Evolutionary conservation across 2,113 vertebrate genomes (phyloP).

Genomic region (Syrmaticus mikado): DNA sequence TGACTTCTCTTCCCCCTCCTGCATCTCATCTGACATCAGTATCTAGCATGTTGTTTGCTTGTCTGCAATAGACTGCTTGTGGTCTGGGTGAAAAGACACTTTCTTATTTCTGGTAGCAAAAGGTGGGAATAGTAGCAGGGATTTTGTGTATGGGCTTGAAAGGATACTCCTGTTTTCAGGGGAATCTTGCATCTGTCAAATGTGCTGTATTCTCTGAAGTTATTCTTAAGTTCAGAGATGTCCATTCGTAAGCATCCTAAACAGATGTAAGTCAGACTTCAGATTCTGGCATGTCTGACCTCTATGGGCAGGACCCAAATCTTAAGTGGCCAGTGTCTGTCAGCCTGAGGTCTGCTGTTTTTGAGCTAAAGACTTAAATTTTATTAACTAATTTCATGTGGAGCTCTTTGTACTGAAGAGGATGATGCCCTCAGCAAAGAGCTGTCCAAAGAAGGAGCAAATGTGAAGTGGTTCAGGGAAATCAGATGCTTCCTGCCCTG

Average conservation of each 20-base stretch:
- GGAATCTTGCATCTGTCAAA: not conserved
- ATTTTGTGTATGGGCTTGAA: not conserved
- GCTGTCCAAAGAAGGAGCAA: not conserved
- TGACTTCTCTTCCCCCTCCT: not conserved
- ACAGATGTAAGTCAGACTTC: not conserved
- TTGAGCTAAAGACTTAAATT: not conserved
- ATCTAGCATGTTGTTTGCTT: not conserved
- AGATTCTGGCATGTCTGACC: not conserved
- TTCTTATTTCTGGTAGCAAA: not conserved
- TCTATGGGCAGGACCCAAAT: not conserved
- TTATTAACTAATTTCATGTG: not conserved
- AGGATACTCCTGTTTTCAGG: not conserved
- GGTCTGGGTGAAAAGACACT: not conserved
- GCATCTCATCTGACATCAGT: not conserved
- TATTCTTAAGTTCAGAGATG: not conserved
- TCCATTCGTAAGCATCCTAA: not conserved
- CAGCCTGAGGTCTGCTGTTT: not conserved
- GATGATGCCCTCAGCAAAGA: not conserved
- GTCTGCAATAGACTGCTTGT: not conserved
- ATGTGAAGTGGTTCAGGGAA: not conserved
- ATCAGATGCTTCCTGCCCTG: not conserved
- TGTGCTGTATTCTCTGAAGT: not conserved
- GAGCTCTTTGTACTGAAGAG: not conserved
- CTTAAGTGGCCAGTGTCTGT: not conserved
- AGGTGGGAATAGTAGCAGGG: not conserved